These are phyloP conservation scores for Yponomeuta sedellus DNA, from an alignment of 2,888 invertebrate genomes.

Conservation along the genomic window DNA sequence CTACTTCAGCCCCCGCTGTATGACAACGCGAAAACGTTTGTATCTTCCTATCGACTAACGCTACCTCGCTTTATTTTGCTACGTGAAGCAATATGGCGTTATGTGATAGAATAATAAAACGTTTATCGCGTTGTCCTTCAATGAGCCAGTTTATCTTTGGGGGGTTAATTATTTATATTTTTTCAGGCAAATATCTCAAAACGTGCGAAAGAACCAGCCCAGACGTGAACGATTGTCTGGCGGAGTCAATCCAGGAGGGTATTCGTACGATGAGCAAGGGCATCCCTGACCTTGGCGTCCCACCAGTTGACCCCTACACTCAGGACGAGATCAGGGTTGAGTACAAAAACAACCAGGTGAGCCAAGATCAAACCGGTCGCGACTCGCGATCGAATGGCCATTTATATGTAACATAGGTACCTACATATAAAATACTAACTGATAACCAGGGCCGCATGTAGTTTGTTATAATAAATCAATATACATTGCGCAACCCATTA, in stretches of 20 bases:
- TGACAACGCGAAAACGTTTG: too few species aligned
- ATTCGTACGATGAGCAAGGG: conserved; percentile 55
- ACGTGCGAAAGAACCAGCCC: conserved; percentile 73
- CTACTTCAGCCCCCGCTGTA: too few species aligned
- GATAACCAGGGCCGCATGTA: neutral
- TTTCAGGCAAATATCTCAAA: conserved; percentile 69
- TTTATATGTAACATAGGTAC: neutral
- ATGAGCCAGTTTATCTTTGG: too few species aligned
- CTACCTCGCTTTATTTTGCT: too few species aligned
- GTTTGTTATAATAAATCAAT: neutral
- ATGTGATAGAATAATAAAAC: too few species aligned
- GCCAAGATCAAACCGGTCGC: conserved; percentile 3
- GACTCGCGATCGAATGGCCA: neutral
- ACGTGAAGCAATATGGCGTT: too few species aligned
- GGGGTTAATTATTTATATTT: too few species aligned
- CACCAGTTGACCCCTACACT: conserved; percentile 68
- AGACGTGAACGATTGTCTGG: conserved; percentile 77
- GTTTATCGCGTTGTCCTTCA: too few species aligned
- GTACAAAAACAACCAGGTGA: conserved; percentile 67
- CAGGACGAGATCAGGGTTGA: conserved; percentile 57
- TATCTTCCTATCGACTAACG: too few species aligned
- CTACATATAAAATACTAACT: too few species aligned
- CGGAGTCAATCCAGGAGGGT: conserved; percentile 70
- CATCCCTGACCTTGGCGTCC: conserved; percentile 67
- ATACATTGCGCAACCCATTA: too few species aligned